Percentiles rank a stretch among this genome's conserved stretches.
phyloP scores from a whole-genome alignment of 2,797 vertebrate genomes.

The Neopelma chrysocephalum region DNA sequence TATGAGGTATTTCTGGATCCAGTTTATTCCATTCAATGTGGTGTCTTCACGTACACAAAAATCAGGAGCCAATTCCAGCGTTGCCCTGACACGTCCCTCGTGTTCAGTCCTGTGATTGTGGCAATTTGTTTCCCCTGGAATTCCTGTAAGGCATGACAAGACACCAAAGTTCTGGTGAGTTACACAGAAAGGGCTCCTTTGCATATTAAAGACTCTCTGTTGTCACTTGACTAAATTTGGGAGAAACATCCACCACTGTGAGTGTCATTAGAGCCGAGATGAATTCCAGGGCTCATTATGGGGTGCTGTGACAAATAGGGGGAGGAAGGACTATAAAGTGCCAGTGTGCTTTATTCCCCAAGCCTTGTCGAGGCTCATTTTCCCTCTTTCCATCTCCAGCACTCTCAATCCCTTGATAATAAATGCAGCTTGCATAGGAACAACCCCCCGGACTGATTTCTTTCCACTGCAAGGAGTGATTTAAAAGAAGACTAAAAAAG shows the following conservation, averaged over 20 bases:
- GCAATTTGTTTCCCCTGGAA: conserved; percentile 37
- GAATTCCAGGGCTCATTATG: conserved; percentile 32
- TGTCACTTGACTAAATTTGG: conserved; percentile 62
- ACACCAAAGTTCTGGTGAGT: conserved; percentile 40
- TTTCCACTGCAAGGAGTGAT: conserved; percentile 46
- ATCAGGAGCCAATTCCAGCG: background rate
- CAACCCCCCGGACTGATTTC: conserved; percentile 56
- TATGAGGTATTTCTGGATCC: background rate
- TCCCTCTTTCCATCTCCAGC: conserved; percentile 4
- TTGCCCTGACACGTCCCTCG: background rate
- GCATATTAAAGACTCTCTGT: conserved; percentile 45
- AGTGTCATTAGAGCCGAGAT: conserved; percentile 36
- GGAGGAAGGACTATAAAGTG: background rate
- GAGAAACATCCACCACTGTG: conserved; percentile 18
- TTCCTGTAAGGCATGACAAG: conserved; percentile 33
- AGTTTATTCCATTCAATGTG: background rate
- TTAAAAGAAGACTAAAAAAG: conserved; percentile 44
- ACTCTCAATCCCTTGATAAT: conserved; percentile 52
- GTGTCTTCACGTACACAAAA: background rate
- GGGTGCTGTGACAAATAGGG: conserved; percentile 22
- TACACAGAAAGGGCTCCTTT: conserved; percentile 45
- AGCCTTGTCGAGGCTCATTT: conserved; percentile 42
- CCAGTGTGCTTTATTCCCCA: background rate
- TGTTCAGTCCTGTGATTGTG: background rate
- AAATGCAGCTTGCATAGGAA: conserved; percentile 53